phyloP scores from a whole-genome alignment of 2,113 vertebrate species.

The Sisor rabdophorus region DNA sequence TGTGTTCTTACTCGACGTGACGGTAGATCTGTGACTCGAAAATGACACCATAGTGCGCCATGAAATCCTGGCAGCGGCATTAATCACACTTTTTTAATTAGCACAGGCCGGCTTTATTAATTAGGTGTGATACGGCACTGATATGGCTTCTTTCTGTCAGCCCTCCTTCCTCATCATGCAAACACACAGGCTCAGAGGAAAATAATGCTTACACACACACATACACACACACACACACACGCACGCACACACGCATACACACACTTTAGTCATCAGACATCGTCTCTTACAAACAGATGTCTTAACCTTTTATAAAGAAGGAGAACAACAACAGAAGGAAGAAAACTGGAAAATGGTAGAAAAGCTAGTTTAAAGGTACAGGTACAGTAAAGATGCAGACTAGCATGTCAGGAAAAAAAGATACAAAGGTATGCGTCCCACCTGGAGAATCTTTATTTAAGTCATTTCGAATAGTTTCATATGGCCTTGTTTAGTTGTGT shows the following conservation, averaged over 20 bases:
- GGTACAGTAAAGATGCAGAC: not conserved
- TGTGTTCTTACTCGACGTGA: conserved; percentile 38
- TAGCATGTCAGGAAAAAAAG: not conserved
- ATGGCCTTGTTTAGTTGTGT: not conserved
- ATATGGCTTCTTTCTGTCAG: conserved; percentile 49
- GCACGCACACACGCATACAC: conserved; percentile 49
- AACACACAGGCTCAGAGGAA: conserved; percentile 36
- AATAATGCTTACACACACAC: conserved; percentile 30
- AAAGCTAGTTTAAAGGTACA: not conserved
- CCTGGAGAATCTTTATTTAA: not conserved
- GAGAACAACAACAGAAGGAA: conserved; percentile 17
- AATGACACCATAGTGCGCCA: conserved; percentile 44
- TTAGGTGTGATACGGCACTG: conserved; percentile 55
- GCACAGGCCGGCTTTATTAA: conserved; percentile 63
- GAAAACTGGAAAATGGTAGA: not conserved
- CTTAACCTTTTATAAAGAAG: conserved; percentile 31
- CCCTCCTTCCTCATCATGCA: conserved; percentile 53
- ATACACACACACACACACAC: conserved; percentile 34
- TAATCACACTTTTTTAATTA: conserved; percentile 65
- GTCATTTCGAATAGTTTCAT: not conserved
- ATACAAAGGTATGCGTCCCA: not conserved
- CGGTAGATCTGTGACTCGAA: conserved; percentile 40
- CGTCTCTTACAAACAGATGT: conserved; percentile 40
- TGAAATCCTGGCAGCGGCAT: conserved; percentile 57
- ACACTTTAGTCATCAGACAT: conserved; percentile 37